Evolutionary conservation across 2,888 invertebrate species (phyloP), one percentile per base, ranked within the genome.

Genomic region (Chrysolina americana): DNA sequence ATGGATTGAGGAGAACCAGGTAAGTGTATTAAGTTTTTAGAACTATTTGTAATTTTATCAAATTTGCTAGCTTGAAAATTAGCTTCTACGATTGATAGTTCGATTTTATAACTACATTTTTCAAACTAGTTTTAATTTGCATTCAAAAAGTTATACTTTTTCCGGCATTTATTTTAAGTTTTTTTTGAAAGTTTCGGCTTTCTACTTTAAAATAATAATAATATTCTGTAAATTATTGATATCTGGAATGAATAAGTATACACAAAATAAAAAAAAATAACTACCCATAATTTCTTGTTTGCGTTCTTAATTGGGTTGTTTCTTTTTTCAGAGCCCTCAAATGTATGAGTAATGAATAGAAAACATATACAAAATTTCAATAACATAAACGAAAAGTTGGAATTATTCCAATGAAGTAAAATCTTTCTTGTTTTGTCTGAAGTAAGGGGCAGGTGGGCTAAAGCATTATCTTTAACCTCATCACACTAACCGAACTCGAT

Each of bases 1-100:
- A 59, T 59, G 59, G 59, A 59, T 59, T 59, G 59, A 19, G 59
- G 21, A 59, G 59, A 59, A 59, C 59, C 59, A 59, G 59, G 59
- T 59, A 59, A 59, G 59, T 21, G 17, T 59, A 19, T 59, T 59
- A 19, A 59, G 13, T 59, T 59, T 59, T 59, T 21, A 41, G 8
- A 41, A 59, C 59, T 59, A 19, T 59, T 59, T 19, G 59, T 59
- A 19, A 59, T n/a, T n/a, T n/a, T n/a, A n/a, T n/a, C n/a, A n/a
- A n/a, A n/a, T n/a, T n/a, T n/a, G n/a, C n/a, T n/a, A 13, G 21
- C 21, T 59, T 59, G 8, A 59, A 59, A 59, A 59, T 3, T 19
- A 59, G 59, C 21, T 59, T 59, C 59, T 59, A 19, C 21, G 19
- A 59, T 59, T 59, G 59, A 59, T 21, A 59, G 59, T 59, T 59